A percentile compares a stretch with the other conserved stretches of the same genome.
Evolutionary conservation across 2,113 vertebrate genomes (phyloP).

Genomic region (Lynx canadensis): DNA sequence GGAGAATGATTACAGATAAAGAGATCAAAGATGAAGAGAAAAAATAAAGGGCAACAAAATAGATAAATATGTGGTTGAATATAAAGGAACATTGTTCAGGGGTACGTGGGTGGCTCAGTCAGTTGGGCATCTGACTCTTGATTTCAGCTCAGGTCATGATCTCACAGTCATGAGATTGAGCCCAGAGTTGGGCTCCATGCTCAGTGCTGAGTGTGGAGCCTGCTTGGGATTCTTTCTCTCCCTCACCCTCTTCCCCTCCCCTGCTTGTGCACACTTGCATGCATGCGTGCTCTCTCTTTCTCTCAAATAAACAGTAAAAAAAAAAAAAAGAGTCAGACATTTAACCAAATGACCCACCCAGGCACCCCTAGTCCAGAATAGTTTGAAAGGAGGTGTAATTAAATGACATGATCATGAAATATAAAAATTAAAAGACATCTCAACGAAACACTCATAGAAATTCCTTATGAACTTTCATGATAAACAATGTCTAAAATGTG

Average conservation of each 20-base stretch:
- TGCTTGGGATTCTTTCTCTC: too few species aligned
- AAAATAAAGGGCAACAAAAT: not conserved
- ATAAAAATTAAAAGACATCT: not conserved
- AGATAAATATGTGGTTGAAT: not conserved
- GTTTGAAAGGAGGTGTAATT: conserved; percentile 2
- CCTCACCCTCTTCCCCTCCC: too few species aligned
- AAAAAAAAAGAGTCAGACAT: too few species aligned
- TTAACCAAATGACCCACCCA: too few species aligned
- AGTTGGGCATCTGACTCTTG: too few species aligned
- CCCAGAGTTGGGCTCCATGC: too few species aligned
- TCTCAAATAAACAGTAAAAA: too few species aligned
- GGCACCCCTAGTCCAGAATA: not conserved
- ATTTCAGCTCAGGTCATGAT: too few species aligned
- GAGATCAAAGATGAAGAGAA: not conserved
- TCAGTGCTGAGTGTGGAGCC: too few species aligned
- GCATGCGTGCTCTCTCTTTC: too few species aligned
- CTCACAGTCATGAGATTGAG: too few species aligned
- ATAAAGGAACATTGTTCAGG: not conserved
- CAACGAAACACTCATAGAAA: not conserved
- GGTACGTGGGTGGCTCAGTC: too few species aligned
- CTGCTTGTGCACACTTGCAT: not conserved
- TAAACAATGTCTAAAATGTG: not conserved
- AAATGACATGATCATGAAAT: conserved; percentile 26
- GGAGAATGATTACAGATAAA: not conserved
- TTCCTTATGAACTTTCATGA: not conserved